phyloP scores from a whole-genome alignment of 2,888 invertebrate species.

The Lithophane leautieri region DNA sequence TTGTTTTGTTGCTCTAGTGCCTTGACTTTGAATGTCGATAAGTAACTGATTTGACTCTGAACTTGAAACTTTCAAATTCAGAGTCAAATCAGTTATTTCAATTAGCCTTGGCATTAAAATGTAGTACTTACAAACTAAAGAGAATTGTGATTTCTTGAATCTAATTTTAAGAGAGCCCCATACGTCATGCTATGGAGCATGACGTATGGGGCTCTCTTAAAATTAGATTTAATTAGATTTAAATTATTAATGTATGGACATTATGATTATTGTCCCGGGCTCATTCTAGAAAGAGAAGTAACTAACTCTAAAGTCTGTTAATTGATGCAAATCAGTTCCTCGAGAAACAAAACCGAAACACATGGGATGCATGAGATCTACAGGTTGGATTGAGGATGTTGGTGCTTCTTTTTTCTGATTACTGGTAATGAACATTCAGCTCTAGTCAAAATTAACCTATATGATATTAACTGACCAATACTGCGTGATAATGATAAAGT shows the following conservation, averaged over 20 bases:
- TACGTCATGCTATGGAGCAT: too few species aligned
- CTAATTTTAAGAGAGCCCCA: not conserved
- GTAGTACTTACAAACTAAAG: not conserved
- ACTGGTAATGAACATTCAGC: not conserved
- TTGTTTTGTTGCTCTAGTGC: conserved; percentile 16
- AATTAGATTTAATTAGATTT: too few species aligned
- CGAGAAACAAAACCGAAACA: not conserved
- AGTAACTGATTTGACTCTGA: not conserved
- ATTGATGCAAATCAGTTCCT: not conserved
- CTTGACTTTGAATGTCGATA: not conserved
- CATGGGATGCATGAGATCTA: not conserved
- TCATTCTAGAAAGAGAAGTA: not conserved
- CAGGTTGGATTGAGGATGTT: not conserved
- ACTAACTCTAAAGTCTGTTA: not conserved
- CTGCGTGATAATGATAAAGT: not conserved
- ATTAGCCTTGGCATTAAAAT: not conserved
- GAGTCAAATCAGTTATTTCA: not conserved
- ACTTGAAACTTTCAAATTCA: conserved; percentile 4
- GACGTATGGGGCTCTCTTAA: too few species aligned
- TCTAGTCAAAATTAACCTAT: not conserved
- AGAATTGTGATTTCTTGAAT: not conserved
- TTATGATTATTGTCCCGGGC: not conserved
- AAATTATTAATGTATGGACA: too few species aligned
- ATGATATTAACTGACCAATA: not conserved
- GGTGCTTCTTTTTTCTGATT: too few species aligned